These are phyloP conservation scores for Bovichtus variegatus DNA, from an alignment of 2,797 vertebrate species.

Conservation along the genomic window DNA sequence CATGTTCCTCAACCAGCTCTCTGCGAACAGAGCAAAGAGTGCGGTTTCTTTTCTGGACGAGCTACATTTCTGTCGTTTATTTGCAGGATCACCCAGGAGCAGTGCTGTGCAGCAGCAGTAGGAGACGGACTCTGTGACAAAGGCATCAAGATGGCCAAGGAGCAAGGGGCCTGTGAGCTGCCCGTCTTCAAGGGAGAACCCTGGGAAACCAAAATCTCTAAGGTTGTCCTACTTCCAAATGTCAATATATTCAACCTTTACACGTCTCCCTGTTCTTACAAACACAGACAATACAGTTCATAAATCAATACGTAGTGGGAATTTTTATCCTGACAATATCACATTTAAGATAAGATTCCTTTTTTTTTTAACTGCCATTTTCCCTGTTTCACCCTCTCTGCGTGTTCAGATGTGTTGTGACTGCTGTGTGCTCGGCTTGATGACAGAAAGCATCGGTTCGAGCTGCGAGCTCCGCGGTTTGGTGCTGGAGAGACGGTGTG, in stretches of 20 bases:
- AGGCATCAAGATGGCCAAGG: conserved; percentile 83
- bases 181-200: conserved; percentile 54
- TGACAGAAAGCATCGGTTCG: conserved; percentile 71
- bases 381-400: neutral
- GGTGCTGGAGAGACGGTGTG: conserved; percentile 85
- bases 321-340: neutral
- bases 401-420: conserved; percentile 89
- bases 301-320: neutral
- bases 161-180: conserved; percentile 78
- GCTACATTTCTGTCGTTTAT: neutral
- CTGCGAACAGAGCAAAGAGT: neutral
- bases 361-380: neutral
- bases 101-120: conserved; percentile 87
- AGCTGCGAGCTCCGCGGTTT: conserved; percentile 85
- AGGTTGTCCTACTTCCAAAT: conserved; percentile 75
- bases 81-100: conserved; percentile 87
- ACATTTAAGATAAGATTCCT: neutral
- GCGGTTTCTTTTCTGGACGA: neutral
- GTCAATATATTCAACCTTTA: conserved; percentile 17
- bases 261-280: neutral
- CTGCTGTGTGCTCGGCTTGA: conserved; percentile 90
- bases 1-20: neutral
- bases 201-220: conserved; percentile 83
- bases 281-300: neutral
- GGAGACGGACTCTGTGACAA: conserved; percentile 81